Evolutionary conservation across 2,888 invertebrate species (phyloP), one percentile per base, ranked within the genome.

Genomic region (Philopedon plagiatum): DNA sequence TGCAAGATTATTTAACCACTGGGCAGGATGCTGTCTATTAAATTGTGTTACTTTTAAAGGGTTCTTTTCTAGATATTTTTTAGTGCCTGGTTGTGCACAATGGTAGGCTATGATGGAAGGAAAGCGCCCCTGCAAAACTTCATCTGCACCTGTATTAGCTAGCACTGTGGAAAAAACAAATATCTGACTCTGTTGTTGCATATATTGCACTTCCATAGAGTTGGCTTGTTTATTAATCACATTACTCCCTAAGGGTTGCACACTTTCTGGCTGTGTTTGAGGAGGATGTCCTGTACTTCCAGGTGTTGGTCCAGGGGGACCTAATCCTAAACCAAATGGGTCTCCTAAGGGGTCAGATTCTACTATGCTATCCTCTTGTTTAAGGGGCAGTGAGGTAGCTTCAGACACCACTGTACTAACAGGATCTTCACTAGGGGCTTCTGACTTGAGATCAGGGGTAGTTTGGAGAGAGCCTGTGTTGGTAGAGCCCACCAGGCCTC

Each of bases 151-250:
- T 83, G 96, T 94, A 86, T 98, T 98, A 2, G 98, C 98, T 86
- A 97, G 87, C 81, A 92, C 88, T 7, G 98, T 98, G 19, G 97
- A 96, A 88, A 98, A 98, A 79, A 98, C 98, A 90, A 97, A 98
- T 85, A 98, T 96, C 86, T 98, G 97, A 87, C 96, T 97, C 87
- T 98, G 97, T 86, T 98, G 97, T 87, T 97, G 96, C 94, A 94
- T 93, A 81, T 93, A 94, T 83, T 92, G 92, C 77, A 94, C 93
- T 88, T 95, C 94, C 89, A 94, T 93, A 76, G 93, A 92, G 78
- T 93, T 92, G 76, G 91, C 90, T 82, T 93, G 93, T 84, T 94
- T 94, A 83, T 90, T 91, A 80, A 93, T 91, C 72, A 93, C 92
- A 84, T 93, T 93, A 76, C 93, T 92, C 32, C 92, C 91, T 80